phyloP scores from a whole-genome alignment of 2,113 vertebrate genomes.

The Nettapus auritus region DNA sequence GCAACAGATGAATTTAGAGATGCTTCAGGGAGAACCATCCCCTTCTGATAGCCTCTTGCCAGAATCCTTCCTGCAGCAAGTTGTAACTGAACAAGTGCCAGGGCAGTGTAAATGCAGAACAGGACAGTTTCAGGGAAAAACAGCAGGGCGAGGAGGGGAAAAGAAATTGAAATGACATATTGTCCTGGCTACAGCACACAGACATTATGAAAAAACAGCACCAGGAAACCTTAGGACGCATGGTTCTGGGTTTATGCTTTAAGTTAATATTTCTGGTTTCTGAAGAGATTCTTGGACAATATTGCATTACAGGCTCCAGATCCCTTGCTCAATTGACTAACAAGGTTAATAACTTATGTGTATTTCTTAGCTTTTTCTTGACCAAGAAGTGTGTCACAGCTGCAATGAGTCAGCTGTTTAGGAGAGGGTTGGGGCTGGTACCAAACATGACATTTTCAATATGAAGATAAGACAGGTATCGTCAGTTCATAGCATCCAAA shows the following conservation, averaged over 20 bases:
- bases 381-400: neutral
- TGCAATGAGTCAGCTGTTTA: neutral
- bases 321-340: neutral
- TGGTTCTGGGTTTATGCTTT: neutral
- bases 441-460: neutral
- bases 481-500: neutral
- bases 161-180: neutral
- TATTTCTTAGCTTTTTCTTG: neutral
- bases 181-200: neutral
- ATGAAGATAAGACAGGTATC: neutral
- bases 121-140: neutral
- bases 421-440: neutral
- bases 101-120: neutral
- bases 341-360: neutral
- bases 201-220: neutral
- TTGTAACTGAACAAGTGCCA: neutral
- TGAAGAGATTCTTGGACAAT: neutral
- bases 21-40: neutral
- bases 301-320: neutral
- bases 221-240: neutral
- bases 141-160: neutral
- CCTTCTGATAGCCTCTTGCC: neutral
- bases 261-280: neutral
- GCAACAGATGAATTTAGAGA: neutral
- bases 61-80: neutral